A percentile compares a stretch with the other conserved stretches of the same genome.
Conservation (phyloP, 2,113 vertebrate genomes). For the Coptodon rendalli region DNA sequence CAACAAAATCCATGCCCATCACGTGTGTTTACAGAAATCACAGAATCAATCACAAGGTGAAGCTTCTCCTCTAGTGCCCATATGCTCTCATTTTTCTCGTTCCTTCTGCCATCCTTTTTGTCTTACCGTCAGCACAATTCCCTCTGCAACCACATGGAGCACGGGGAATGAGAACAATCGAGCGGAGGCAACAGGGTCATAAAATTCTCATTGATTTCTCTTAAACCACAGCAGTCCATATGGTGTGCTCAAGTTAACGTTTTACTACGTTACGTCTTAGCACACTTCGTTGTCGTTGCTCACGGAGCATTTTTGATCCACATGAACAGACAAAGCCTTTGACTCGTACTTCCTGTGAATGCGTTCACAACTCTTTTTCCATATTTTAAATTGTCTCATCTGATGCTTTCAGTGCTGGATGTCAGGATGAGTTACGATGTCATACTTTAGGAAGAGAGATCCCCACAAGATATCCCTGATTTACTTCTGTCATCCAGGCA, state of each 20-base stretch:
- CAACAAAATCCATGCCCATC: not conserved
- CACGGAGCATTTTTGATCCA: not conserved
- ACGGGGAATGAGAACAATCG: not conserved
- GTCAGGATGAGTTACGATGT: slow-evolving; percentile 39
- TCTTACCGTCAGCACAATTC: not conserved
- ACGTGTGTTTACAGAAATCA: not conserved
- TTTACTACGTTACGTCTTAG: not conserved
- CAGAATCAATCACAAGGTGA: not conserved
- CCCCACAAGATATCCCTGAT: slow-evolving; percentile 23
- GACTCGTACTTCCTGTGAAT: not conserved
- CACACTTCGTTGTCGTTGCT: not conserved
- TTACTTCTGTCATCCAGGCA: slow-evolving; percentile 21
- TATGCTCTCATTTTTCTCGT: not conserved
- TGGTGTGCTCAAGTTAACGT: not conserved
- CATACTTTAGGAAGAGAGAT: slow-evolving; percentile 8
- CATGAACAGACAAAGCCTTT: not conserved
- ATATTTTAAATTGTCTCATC: slow-evolving; percentile 20
- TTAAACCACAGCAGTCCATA: not conserved
- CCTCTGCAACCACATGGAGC: not conserved
- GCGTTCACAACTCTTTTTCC: not conserved
- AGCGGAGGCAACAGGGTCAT: not conserved
- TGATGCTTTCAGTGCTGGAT: not conserved
- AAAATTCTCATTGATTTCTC: slow-evolving; percentile 12
- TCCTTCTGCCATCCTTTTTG: not conserved
- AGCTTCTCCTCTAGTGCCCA: not conserved